These are phyloP conservation scores for Oxycera nigricornis DNA, from an alignment of 2,888 invertebrate species.

Conservation along the genomic window DNA sequence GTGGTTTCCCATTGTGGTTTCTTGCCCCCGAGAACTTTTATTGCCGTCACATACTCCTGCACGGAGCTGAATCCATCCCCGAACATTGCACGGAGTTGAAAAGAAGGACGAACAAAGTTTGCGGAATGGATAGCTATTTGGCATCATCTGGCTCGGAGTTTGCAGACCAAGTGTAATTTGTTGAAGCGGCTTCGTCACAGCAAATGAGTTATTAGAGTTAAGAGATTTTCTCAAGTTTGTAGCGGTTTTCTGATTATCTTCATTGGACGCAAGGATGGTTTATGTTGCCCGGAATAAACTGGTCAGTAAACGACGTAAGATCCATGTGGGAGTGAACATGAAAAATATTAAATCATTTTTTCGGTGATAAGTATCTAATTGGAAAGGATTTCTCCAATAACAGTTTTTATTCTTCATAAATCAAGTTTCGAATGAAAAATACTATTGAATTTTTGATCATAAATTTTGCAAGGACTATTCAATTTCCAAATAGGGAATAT, in stretches of 20 bases:
- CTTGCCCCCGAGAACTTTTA: conserved; percentile 18
- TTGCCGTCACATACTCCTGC: conserved; percentile 29
- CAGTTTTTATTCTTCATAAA: too few relatives aligned
- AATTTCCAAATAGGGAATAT: too few relatives aligned
- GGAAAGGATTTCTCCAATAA: too few relatives aligned
- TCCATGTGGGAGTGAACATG: too few relatives aligned
- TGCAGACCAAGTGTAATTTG: conserved; percentile 25
- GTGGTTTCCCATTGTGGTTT: conserved; percentile 22
- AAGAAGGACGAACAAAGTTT: neutral
- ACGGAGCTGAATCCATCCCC: neutral
- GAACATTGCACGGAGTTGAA: neutral
- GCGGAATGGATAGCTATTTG: conserved; percentile 20
- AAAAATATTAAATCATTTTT: too few relatives aligned
- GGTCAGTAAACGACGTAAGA: too few relatives aligned
- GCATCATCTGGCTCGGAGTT: conserved; percentile 32
- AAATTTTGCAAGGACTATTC: too few relatives aligned
- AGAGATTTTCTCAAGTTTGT: conserved; percentile 18
- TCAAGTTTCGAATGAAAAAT: too few relatives aligned
- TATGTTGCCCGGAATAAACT: neutral
- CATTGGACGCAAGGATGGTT: neutral
- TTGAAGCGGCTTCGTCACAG: conserved; percentile 25
- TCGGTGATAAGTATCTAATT: too few relatives aligned
- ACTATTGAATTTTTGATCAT: too few relatives aligned
- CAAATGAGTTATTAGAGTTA: conserved; percentile 33
- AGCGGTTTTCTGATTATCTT: neutral